phyloP scores from a whole-genome alignment of 2,113 vertebrate species.

The Leptodactylus fuscus region DNA sequence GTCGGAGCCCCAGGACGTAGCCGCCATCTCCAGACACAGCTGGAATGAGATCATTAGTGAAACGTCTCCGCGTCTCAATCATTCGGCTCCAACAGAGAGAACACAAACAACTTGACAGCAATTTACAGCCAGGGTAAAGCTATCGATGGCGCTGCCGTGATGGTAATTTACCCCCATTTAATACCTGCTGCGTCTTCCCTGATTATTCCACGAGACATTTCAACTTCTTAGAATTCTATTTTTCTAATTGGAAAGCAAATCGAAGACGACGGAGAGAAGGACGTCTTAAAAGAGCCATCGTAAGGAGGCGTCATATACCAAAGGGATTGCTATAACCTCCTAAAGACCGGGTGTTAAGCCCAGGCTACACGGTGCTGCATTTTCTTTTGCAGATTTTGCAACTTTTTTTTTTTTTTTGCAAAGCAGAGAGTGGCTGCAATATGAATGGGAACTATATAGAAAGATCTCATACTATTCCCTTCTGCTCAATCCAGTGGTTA shows the following conservation, averaged over 20 bases:
- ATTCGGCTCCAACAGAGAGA: constrained; percentile 38
- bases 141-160: not conserved
- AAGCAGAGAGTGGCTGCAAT: no score
- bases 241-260: not conserved
- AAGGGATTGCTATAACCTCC: no score
- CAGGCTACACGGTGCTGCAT: no score
- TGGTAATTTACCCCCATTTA: constrained; percentile 33
- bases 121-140: constrained; percentile 7
- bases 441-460: no score
- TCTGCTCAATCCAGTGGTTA: no score
- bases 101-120: constrained; percentile 23
- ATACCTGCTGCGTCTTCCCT: constrained; percentile 15
- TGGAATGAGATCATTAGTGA: constrained; percentile 47
- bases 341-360: no score
- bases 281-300: not conserved
- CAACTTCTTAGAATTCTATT: not conserved
- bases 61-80: constrained; percentile 37
- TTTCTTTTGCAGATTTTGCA: no score
- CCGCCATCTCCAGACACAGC: constrained; percentile 21
- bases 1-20: not conserved
- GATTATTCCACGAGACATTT: not conserved
- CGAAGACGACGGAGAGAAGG: not conserved
- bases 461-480: no score
- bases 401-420: no score
- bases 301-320: no score